Evolutionary conservation across 2,797 vertebrate genomes (phyloP).

Genomic region (Hemibagrus guttatus): DNA sequence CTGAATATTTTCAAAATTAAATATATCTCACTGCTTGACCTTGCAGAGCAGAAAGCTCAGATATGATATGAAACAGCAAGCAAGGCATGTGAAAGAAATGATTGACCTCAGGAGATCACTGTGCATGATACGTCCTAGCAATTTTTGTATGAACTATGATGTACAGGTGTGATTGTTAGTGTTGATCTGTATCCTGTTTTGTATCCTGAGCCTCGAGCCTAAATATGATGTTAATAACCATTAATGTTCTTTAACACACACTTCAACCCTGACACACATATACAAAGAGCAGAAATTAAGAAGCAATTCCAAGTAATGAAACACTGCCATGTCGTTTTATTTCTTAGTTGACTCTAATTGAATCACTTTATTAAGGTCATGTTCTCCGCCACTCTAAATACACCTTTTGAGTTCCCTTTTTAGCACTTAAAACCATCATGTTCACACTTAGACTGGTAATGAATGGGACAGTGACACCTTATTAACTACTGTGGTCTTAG

Average conservation of each 20-base stretch:
- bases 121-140: not conserved
- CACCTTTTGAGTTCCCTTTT: slow-evolving; percentile 13
- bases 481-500: slow-evolving; percentile 42
- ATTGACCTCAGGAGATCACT: not conserved
- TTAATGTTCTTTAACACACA: not conserved
- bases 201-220: not conserved
- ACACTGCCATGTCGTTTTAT: slow-evolving; percentile 55
- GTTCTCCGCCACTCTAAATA: slow-evolving; percentile 51
- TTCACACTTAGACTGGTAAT: slow-evolving; percentile 38
- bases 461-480: slow-evolving; percentile 44
- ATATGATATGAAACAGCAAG: not conserved
- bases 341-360: slow-evolving; percentile 59
- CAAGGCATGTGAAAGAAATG: not conserved
- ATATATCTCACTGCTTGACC: not conserved
- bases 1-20: not conserved
- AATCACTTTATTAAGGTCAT: slow-evolving; percentile 60
- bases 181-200: not conserved
- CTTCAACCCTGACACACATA: not conserved
- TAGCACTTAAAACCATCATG: slow-evolving; percentile 31
- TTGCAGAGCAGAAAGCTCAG: not conserved
- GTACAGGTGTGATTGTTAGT: not conserved
- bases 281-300: slow-evolving; percentile 7
- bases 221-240: not conserved
- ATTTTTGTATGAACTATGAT: not conserved
- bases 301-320: slow-evolving; percentile 65